Base-by-base conservation (phyloP, 2,797 vertebrate genomes). In the Glyptemys insculpta region DNA sequence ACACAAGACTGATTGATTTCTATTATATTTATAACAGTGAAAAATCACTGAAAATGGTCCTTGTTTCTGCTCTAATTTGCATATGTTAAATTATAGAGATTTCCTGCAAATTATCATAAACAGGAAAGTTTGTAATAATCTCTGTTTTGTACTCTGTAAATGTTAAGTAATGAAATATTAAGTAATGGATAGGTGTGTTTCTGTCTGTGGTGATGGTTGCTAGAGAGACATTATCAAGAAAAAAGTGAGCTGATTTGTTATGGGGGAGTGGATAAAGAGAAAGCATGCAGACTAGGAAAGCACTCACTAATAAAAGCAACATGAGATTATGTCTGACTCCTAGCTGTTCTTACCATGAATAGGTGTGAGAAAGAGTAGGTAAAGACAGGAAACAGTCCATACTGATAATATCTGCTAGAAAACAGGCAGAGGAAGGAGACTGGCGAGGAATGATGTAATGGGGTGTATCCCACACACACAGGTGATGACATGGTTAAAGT, bases 51-150 rank as follows among this genome's bases (percentile, higher is more conserved):
- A 50, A 7, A 81, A 59, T 59, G 21, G 89, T 94, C 81, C 87
- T 52, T 52, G 52, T 95, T 95, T 81, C 94, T 95, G 97, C 57
- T 96, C 94, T 59, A 92, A 96, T 96, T 92, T 94, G 84, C 92
- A 88, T n/a, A 4, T 94, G n/a, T 89, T 81, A 96, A 97, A 97
- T 97, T 94, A 96, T 56, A 95, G 37, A 92, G 78, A 85, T 94
- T 97, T 92, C 62, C 52, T 29, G 0, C 91, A 96, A 44, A 91
- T 95, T 86, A 83, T 87, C 90, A 47, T 59, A 94, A 91, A 93
- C 2, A 31, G 52, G 50, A 87, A 83, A 62, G 81, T 87, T 94
- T 83, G 92, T 95, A 96, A 89, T 88, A 96, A 95, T 89, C 57
- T 87, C 85, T 81, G 56, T 44, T 78, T 78, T 78, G 44, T 49